These are phyloP conservation scores for Bombyx mandarina DNA, from an alignment of 1,140 invertebrate species.

Conservation along the genomic window DNA sequence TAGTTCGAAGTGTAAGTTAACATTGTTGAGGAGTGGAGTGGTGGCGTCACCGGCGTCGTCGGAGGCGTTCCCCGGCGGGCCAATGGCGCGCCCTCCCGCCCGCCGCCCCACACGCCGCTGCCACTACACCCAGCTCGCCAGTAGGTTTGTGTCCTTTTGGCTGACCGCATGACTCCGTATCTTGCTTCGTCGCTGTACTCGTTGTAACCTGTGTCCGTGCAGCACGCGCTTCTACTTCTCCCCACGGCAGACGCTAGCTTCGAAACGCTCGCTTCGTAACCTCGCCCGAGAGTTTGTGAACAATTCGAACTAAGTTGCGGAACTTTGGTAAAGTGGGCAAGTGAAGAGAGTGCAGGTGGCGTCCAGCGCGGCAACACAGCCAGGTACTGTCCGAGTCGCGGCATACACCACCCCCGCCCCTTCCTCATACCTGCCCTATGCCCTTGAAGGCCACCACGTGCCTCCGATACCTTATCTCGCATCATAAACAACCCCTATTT, in stretches of 20 bases:
- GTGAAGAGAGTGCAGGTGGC: constrained; percentile 34
- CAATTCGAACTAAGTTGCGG: constrained; percentile 28
- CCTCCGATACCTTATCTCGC: constrained; percentile 15
- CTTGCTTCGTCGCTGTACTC: constrained; percentile 69
- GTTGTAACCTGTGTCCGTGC: constrained; percentile 54
- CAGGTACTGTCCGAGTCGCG: constrained; percentile 44
- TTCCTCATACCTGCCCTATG: constrained; percentile 19
- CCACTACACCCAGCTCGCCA: constrained; percentile 56
- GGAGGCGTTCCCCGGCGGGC: constrained; percentile 61
- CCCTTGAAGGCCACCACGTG: constrained; percentile 37
- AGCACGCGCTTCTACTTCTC: constrained; percentile 52
- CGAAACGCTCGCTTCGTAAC: constrained; percentile 33
- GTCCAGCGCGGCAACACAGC: constrained; percentile 44
- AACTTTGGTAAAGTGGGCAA: constrained; percentile 42
- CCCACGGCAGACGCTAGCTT: constrained; percentile 37
- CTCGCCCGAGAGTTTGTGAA: constrained; percentile 41
- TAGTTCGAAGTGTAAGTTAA: constrained; percentile 30
- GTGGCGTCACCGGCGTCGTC: constrained; percentile 28
- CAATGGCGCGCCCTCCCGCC: constrained; percentile 55
- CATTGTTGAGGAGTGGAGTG: constrained; percentile 23
- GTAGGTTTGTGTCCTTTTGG: constrained; percentile 72
- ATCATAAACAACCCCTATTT: neutral
- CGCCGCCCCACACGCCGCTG: constrained; percentile 41
- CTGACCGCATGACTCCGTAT: constrained; percentile 73
- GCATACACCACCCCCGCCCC: constrained; percentile 24